Conservation (phyloP, 2,797 vertebrate species). For the Halcyon leucocephala region DNA sequence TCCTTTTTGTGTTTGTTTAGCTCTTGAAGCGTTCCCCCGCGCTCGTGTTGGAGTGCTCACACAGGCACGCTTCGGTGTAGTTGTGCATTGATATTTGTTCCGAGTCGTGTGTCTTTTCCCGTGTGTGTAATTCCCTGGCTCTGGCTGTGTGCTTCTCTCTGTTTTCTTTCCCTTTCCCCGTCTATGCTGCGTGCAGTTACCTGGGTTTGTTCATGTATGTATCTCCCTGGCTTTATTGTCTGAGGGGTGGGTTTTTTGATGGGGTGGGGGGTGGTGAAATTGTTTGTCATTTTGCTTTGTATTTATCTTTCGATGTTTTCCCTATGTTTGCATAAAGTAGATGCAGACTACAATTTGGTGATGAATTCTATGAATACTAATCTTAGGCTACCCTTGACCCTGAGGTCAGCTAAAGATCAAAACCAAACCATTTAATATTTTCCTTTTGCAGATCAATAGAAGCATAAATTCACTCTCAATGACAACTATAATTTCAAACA, state of each 20-base stretch:
- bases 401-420: slow-evolving; percentile 94
- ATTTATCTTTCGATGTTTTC: slow-evolving; percentile 72
- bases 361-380: slow-evolving; percentile 97
- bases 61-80: background rate
- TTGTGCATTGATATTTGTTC: slow-evolving; percentile 33
- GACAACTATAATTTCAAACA: slow-evolving; percentile 99
- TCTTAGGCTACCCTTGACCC: slow-evolving; percentile 99
- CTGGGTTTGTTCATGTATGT: slow-evolving; percentile 35
- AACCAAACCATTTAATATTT: slow-evolving; percentile 99
- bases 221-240: slow-evolving; percentile 16
- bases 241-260: background rate
- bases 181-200: slow-evolving; percentile 33
- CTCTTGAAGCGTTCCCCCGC: background rate
- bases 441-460: slow-evolving; percentile 97
- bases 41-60: background rate
- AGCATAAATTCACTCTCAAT: slow-evolving; percentile 98
- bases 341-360: slow-evolving; percentile 87
- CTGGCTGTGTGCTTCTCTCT: background rate
- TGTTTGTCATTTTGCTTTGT: slow-evolving; percentile 75
- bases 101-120: slow-evolving; percentile 11
- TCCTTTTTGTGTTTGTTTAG: background rate
- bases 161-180: slow-evolving; percentile 1
- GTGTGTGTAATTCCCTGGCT: slow-evolving; percentile 46
- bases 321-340: slow-evolving; percentile 88
- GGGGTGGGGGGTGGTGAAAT: slow-evolving; percentile 34